A percentile compares a stretch with the other conserved stretches of the same genome.
Evolutionary conservation across 1,140 invertebrate genomes (phyloP).

Genomic region (Aporrectodea caliginosa): DNA sequence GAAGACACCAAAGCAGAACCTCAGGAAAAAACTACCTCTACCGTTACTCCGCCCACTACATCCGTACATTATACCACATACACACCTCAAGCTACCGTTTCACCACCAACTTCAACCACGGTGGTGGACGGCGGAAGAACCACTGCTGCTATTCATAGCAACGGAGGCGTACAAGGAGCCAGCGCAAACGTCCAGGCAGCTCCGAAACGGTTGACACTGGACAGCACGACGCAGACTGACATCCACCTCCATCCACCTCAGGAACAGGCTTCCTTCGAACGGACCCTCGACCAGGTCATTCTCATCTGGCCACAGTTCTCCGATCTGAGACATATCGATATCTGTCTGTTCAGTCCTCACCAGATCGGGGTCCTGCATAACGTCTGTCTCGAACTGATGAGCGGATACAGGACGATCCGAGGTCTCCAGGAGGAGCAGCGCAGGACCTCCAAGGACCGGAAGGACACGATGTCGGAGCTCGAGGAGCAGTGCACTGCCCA

Average conservation of each 20-base stretch:
- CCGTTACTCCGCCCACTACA: no score
- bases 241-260: not conserved
- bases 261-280: not conserved
- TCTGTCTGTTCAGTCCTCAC: not conserved
- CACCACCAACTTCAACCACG: no score
- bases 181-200: not conserved
- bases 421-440: no score
- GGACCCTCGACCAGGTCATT: not conserved
- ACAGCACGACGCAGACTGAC: not conserved
- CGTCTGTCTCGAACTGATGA: not conserved
- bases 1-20: no score
- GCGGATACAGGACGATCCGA: not conserved
- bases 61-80: no score
- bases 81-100: no score
- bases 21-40: no score
- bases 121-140: no score
- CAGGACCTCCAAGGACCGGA: not conserved
- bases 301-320: not conserved
- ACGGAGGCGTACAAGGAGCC: not conserved
- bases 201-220: not conserved
- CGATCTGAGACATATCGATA: not conserved
- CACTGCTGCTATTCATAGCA: not conserved
- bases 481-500: not conserved
- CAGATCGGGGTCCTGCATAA: not conserved
- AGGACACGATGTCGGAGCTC: not conserved